phyloP scores from a whole-genome alignment of 2,888 invertebrate species.

The Ormyrus pomaceus region DNA sequence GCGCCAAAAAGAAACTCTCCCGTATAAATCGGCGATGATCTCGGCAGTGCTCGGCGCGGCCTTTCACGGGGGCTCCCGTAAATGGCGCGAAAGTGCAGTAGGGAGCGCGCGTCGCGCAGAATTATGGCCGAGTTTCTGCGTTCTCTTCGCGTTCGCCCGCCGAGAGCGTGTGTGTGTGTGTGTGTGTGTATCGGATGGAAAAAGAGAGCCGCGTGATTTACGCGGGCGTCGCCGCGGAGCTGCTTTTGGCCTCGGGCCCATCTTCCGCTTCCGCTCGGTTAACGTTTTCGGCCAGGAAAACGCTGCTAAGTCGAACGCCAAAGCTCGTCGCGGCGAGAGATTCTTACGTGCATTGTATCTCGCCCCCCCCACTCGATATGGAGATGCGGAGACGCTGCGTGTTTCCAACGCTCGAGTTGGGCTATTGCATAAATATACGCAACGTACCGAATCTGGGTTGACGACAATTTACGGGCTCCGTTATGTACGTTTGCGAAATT shows the following conservation, averaged over 20 bases:
- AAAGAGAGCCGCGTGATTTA: slow-evolving; percentile 38
- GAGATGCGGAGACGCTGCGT: background rate
- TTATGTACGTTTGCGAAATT: slow-evolving; percentile 35
- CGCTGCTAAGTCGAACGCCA: slow-evolving; percentile 43
- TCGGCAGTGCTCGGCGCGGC: background rate
- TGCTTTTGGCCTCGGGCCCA: slow-evolving; percentile 51
- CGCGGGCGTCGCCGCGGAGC: slow-evolving; percentile 44
- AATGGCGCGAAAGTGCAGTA: slow-evolving; percentile 47
- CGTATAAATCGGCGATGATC: slow-evolving; percentile 41
- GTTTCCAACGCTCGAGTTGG: too few relatives aligned
- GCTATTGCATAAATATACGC: slow-evolving; percentile 12
- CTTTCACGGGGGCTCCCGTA: slow-evolving; percentile 42
- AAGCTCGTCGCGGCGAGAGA: slow-evolving; percentile 6
- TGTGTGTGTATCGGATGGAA: background rate
- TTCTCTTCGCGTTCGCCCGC: background rate
- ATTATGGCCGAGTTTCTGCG: slow-evolving; percentile 40
- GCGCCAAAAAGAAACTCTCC: slow-evolving; percentile 21
- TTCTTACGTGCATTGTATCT: background rate
- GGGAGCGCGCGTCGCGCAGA: slow-evolving; percentile 16
- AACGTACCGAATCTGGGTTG: slow-evolving; percentile 31
- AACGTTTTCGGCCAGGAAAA: slow-evolving; percentile 47
- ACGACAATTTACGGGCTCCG: slow-evolving; percentile 34
- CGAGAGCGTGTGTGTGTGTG: background rate
- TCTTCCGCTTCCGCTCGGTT: slow-evolving; percentile 52
- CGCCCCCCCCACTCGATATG: background rate